A percentile compares a stretch with the other conserved stretches of the same genome.
phyloP scores from a whole-genome alignment of 2,888 invertebrate species.

The Pardosa pseudoannulata region DNA sequence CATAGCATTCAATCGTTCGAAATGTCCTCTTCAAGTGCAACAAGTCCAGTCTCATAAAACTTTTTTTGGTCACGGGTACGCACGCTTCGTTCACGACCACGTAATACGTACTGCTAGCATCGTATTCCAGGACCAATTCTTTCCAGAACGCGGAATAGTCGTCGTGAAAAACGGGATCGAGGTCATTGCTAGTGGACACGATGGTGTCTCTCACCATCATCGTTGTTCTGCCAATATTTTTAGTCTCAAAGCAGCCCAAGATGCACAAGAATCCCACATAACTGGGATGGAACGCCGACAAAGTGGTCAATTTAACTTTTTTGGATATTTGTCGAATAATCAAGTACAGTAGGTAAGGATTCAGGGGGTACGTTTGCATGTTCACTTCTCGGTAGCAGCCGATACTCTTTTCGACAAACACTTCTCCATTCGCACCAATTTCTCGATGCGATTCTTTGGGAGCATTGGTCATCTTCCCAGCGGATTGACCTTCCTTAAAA shows the following conservation, averaged over 20 bases:
- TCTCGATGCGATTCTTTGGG: no score
- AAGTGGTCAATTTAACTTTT: constrained; percentile 14
- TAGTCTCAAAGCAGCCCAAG: no score
- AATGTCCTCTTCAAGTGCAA: neutral
- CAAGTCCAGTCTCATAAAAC: neutral
- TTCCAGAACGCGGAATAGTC: no score
- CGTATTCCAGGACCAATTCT: neutral
- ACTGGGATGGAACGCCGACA: constrained; percentile 3
- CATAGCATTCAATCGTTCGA: neutral
- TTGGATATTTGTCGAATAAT: constrained; percentile 22
- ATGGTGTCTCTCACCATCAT: constrained; percentile 27
- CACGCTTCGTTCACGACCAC: constrained; percentile 46
- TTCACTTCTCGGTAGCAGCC: constrained; percentile 21
- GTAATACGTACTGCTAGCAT: neutral
- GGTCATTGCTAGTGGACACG: neutral
- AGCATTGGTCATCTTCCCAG: neutral
- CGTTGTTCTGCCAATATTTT: no score
- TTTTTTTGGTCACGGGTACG: constrained; percentile 4
- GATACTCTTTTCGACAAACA: no score
- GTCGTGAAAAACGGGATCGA: constrained; percentile 14
- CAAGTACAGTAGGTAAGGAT: constrained; percentile 12
- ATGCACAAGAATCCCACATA: no score
- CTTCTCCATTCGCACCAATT: no score
- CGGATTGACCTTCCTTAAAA: no score
- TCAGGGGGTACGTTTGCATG: constrained; percentile 21